Evolutionary conservation across 2,797 vertebrate genomes (phyloP), one percentile per base, ranked within the genome.

Genomic region (Anabacerthia variegaticeps): DNA sequence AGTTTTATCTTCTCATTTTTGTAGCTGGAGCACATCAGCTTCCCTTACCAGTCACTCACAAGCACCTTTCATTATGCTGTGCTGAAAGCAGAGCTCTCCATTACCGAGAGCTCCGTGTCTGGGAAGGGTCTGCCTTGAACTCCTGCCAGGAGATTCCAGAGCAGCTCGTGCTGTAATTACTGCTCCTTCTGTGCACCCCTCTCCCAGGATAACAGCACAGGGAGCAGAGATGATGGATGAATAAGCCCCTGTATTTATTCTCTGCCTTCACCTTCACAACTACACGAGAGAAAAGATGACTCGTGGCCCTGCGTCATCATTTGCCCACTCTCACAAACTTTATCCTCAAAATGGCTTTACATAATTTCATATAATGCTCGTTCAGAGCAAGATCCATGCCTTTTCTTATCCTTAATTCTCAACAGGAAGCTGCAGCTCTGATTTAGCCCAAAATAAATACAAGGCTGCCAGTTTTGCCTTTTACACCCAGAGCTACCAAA

Each of bases 21-120:
- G 56, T 34, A 96, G 92, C 72, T 88, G 95, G 84, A 95, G 89
- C 87, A 89, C 71, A 95, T 88, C 94, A 95, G 92, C 96, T 93
- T 65, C 86, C 92, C 81, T 51, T 74, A 65, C 74, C 80, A 85
- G 39, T 12, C 15, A 10, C 46, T 58, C 46, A 48, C 36, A 88
- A 90, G 54, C 78, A 82, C 80, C 94, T 92, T 92, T 92, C 67
- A 61, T 88, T 82, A 86, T 96, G 93, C 81, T 91, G n/a, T 46
- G 58, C 55, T 75, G 52, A 67, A 79, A 88, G 55, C 39, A 41
- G 48, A 84, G 68, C 73, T 63, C 71, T 26, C 37, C 32, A 1
- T 22, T 24, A 32, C 44, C 7, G 46, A 55, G 13, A 15, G 9
- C 24, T 43, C 54, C 39, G 1, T 1, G 21, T 20, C 41, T 81